phyloP scores from a whole-genome alignment of 1,140 invertebrate species.

The Diplogasteroides magnus region DNA sequence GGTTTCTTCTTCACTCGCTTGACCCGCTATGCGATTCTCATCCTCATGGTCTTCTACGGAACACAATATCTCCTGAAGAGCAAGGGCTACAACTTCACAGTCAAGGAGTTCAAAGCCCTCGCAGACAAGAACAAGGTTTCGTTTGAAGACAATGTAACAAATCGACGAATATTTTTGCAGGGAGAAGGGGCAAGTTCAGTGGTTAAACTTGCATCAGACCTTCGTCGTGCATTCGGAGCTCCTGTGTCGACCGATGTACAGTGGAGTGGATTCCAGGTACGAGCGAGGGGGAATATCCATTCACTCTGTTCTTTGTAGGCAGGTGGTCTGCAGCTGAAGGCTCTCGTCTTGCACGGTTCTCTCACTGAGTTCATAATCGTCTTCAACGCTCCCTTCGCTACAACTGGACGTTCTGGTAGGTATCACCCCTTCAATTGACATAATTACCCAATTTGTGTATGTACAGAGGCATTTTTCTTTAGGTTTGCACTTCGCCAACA shows the following conservation, averaged over 20 bases:
- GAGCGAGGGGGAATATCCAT: no score
- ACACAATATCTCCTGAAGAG: constrained; percentile 22
- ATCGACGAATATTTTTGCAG: neutral
- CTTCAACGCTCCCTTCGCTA: constrained; percentile 28
- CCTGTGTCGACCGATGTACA: neutral
- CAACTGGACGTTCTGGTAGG: constrained; percentile 20
- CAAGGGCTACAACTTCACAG: constrained; percentile 33
- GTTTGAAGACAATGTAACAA: neutral
- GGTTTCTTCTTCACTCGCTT: constrained; percentile 28
- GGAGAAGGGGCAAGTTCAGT: neutral
- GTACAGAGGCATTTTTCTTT: constrained; percentile 8
- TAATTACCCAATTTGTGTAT: no score
- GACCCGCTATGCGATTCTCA: constrained; percentile 26
- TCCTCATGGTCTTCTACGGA: constrained; percentile 18
- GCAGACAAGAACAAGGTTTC: constrained; percentile 24
- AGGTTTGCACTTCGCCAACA: constrained; percentile 34
- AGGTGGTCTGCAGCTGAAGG: constrained; percentile 10
- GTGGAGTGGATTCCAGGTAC: constrained; percentile 1
- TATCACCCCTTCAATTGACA: neutral
- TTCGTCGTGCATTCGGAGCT: neutral
- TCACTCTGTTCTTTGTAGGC: no score
- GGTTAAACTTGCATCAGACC: constrained; percentile 14
- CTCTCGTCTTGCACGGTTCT: constrained; percentile 21
- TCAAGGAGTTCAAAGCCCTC: constrained; percentile 28
- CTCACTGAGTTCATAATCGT: constrained; percentile 33